These are phyloP conservation scores for Masnerella sp. DNA, from an alignment of 2,888 invertebrate species.

Conservation along the genomic window DNA sequence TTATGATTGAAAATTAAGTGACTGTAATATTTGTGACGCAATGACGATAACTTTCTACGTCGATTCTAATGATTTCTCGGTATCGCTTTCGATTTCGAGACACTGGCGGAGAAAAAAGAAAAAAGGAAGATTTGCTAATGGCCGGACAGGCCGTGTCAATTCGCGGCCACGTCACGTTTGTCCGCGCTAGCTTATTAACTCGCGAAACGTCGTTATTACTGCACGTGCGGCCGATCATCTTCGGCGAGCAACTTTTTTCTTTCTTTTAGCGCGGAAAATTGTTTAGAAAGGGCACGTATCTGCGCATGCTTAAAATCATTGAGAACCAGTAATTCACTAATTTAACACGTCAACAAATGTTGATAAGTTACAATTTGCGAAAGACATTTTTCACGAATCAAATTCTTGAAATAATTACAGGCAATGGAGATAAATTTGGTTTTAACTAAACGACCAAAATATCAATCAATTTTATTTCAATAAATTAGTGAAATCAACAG, in stretches of 20 bases:
- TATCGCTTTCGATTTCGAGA: conserved; percentile 43
- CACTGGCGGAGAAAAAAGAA: conserved; percentile 4
- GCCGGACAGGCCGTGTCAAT: conserved; percentile 24
- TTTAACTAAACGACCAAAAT: no score
- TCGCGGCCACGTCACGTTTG: conserved; percentile 29
- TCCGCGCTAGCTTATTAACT: conserved; percentile 40
- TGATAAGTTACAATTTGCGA: no score
- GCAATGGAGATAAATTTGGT: no score
- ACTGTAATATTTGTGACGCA: conserved; percentile 26
- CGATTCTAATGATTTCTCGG: conserved; percentile 40
- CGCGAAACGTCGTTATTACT: conserved; percentile 34
- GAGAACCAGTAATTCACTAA: no score
- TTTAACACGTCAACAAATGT: no score
- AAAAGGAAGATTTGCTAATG: conserved; percentile 30
- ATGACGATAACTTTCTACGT: conserved; percentile 40
- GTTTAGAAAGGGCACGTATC: conserved; percentile 37
- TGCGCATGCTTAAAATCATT: no score
- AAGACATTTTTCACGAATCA: no score
- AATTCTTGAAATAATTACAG: no score
- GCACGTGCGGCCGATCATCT: conserved; percentile 36
- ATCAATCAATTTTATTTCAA: no score
- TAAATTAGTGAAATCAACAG: no score
- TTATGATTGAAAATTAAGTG: no score
- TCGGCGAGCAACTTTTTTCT: conserved; percentile 5
- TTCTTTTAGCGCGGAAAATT: conserved; percentile 26